phyloP scores from a whole-genome alignment of 2,888 invertebrate genomes.

The Penaeus monodon region DNA sequence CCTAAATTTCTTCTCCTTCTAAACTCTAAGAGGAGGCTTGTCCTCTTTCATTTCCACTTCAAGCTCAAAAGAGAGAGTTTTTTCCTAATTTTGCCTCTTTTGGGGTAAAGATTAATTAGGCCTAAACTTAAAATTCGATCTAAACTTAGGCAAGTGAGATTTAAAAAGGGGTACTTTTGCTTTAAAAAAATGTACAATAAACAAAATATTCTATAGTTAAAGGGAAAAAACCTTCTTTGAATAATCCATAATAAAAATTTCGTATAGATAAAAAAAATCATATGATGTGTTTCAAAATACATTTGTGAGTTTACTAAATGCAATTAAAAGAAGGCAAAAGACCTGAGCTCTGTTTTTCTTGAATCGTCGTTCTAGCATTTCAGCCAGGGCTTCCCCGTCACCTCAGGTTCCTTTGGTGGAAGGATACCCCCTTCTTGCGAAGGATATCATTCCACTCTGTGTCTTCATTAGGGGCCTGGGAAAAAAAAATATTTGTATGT shows the following conservation, averaged over 20 bases:
- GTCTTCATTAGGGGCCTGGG: slow-evolving; percentile 94
- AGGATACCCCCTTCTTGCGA: slow-evolving; percentile 90
- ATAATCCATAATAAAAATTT: too few species aligned
- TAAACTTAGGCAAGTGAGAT: too few species aligned
- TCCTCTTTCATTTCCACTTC: slow-evolving; percentile 98
- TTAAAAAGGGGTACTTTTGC: too few species aligned
- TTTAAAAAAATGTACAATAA: too few species aligned
- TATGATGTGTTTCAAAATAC: background rate
- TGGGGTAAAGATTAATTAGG: slow-evolving; percentile 64
- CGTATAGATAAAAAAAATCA: too few species aligned
- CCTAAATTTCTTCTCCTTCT: slow-evolving; percentile 86
- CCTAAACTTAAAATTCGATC: background rate
- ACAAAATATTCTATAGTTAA: too few species aligned
- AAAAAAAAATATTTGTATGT: background rate
- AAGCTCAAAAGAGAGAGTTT: slow-evolving; percentile 84
- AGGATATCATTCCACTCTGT: slow-evolving; percentile 98
- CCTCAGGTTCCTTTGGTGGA: slow-evolving; percentile 84
- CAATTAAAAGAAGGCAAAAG: slow-evolving; percentile 43
- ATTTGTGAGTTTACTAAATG: background rate
- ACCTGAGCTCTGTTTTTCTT: slow-evolving; percentile 69
- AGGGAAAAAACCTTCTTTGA: too few species aligned
- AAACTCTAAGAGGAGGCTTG: slow-evolving; percentile 86
- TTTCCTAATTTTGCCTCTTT: slow-evolving; percentile 80
- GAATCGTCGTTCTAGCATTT: slow-evolving; percentile 80
- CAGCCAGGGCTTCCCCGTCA: slow-evolving; percentile 93